phyloP scores from a whole-genome alignment of 1,140 invertebrate genomes.

The Proales similis region DNA sequence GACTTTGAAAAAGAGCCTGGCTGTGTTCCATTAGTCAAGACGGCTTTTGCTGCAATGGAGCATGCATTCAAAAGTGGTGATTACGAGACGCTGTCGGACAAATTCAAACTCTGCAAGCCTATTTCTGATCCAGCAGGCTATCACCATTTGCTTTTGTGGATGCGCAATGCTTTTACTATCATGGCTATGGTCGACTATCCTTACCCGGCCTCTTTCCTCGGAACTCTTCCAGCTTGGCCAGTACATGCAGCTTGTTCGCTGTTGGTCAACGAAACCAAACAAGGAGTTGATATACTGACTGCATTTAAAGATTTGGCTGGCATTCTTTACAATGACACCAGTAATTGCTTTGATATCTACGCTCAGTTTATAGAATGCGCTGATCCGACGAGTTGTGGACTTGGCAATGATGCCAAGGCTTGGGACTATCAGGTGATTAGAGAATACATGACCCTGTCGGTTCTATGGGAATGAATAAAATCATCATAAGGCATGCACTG shows the following conservation, averaged over 20 bases:
- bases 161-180: constrained; percentile 60
- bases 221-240: constrained; percentile 72
- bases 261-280: neutral
- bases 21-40: constrained; percentile 30
- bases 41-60: constrained; percentile 34
- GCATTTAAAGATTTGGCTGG: constrained; percentile 62
- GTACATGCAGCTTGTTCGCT: constrained; percentile 59
- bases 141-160: constrained; percentile 24
- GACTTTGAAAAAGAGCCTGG: constrained; percentile 33
- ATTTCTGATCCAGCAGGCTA: constrained; percentile 26
- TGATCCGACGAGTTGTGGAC: constrained; percentile 33
- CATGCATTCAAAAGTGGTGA: constrained; percentile 14
- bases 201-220: constrained; percentile 71
- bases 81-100: constrained; percentile 7
- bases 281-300: constrained; percentile 40
- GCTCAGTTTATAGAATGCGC: constrained; percentile 43
- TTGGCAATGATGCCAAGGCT: constrained; percentile 19
- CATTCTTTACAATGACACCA: constrained; percentile 70
- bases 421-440: constrained; percentile 45
- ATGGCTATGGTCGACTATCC: constrained; percentile 89
- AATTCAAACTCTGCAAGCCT: constrained; percentile 25
- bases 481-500: constrained; percentile 69
- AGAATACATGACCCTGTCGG: no score
- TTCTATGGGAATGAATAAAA: no score
- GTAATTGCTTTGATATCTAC: constrained; percentile 62